Percentiles rank a stretch among this genome's conserved stretches.
These are phyloP conservation scores for Paramisgurnus dabryanus DNA, from an alignment of 2,113 vertebrate genomes.

Conservation along the genomic window DNA sequence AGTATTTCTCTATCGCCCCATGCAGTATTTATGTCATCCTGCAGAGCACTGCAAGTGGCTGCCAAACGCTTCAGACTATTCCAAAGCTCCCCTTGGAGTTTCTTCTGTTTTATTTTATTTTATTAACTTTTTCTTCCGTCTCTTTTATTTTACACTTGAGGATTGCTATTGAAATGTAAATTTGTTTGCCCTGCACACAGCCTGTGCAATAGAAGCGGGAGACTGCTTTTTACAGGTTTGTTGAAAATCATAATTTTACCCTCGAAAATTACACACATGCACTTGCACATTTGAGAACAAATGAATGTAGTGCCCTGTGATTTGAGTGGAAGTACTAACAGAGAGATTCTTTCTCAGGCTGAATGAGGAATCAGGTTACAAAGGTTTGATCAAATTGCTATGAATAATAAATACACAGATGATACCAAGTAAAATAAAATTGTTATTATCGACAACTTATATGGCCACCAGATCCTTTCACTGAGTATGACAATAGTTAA, in stretches of 20 bases:
- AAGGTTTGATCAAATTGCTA: conserved; percentile 45
- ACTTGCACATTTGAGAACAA: conserved; percentile 45
- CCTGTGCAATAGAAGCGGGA: conserved; percentile 40
- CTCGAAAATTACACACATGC: neutral
- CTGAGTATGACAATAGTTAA: conserved; percentile 49
- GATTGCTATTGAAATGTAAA: conserved; percentile 62
- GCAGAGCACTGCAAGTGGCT: conserved; percentile 26
- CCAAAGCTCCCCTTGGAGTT: conserved; percentile 18
- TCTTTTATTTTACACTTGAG: conserved; percentile 42
- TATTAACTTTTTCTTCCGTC: conserved; percentile 26
- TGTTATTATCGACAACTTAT: conserved; percentile 50
- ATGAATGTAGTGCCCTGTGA: conserved; percentile 37
- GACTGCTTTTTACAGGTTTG: conserved; percentile 58
- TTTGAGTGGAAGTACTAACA: conserved; percentile 37
- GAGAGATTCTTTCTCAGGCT: conserved; percentile 31
- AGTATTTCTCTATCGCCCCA: neutral
- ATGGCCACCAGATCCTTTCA: conserved; percentile 54
- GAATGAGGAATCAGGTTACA: conserved; percentile 50
- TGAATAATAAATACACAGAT: conserved; percentile 52
- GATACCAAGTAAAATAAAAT: conserved; percentile 68
- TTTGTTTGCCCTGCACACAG: conserved; percentile 30
- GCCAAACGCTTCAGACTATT: conserved; percentile 38
- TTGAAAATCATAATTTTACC: conserved; percentile 35
- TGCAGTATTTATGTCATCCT: conserved; percentile 29
- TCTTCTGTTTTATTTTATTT: conserved; percentile 40